These are phyloP conservation scores for Urechis unicinctus DNA, from an alignment of 2,888 invertebrate species.

Conservation along the genomic window DNA sequence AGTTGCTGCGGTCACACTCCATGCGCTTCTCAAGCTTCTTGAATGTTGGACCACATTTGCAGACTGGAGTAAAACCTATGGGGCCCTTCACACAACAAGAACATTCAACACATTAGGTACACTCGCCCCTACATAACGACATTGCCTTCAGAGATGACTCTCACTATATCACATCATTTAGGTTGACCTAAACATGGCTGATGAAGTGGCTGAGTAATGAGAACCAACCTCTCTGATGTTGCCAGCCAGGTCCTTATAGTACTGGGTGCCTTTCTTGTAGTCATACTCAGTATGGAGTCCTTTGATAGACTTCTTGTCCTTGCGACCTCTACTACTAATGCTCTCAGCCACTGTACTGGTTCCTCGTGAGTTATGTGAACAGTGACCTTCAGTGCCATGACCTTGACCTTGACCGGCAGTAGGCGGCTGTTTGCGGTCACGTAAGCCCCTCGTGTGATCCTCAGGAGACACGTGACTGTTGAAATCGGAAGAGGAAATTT, in stretches of 20 bases:
- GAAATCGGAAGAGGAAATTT: conserved; percentile 10
- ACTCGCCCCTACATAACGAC: no score
- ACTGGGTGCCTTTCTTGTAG: conserved; percentile 69
- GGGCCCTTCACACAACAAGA: conserved; percentile 62
- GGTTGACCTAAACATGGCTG: no score
- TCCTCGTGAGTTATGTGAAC: no score
- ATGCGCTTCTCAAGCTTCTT: conserved; percentile 74
- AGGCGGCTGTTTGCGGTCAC: background rate
- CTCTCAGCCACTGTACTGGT: no score
- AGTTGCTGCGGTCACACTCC: conserved; percentile 71
- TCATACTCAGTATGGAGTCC: conserved; percentile 45
- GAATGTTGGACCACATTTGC: conserved; percentile 87
- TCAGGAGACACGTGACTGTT: background rate
- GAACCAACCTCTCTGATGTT: conserved; percentile 72
- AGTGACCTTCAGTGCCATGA: no score
- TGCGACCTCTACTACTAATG: no score
- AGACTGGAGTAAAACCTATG: conserved; percentile 67
- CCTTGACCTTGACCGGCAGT: conserved; percentile 1
- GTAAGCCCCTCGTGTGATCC: background rate
- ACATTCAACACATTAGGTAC: no score
- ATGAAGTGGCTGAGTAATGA: no score
- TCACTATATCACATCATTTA: no score
- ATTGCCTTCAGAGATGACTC: no score
- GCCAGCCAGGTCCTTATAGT: conserved; percentile 87
- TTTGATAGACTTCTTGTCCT: no score